Base-by-base conservation (phyloP, 2,888 invertebrate genomes). In the Megastigmus dorsalis region DNA sequence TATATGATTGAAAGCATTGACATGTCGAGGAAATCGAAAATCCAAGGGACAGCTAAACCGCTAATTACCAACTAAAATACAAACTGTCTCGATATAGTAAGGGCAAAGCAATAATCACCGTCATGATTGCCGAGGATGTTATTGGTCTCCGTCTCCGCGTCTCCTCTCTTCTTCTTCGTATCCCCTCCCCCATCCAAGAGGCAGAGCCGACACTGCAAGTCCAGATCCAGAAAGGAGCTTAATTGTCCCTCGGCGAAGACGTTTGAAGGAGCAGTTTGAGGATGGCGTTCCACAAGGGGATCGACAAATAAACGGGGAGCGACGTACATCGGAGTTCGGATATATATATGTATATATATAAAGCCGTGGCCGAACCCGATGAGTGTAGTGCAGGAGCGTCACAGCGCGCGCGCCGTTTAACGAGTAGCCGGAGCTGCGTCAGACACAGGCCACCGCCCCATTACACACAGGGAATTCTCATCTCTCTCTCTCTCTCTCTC, bases 391-490 rank as follows among this genome's bases (percentile, higher is more conserved):
- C n/a, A n/a, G n/a, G n/a, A n/a, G n/a, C n/a, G n/a, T n/a, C n/a
- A n/a, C n/a, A n/a, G 50, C 15, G 74, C 57, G 69, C 57, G 68
- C 28, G 79, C 77, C 79, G 79, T 82, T 82, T 81, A 83, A 82
- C 81, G 80, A 80, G 80, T 79, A 60, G 60, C 43, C 48, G 28
- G 26, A 41, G 55, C 67, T 38, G 38, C 74, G 80, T 80, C 81
- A 81, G 77, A 74, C 75, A 73, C 81, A 81, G 78, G 70, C 26
- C 54, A 50, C 57, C 74, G 71, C 76, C 79, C 80, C 79, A 63
- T 81, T 83, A 84, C 79, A 81, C 80, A 78, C 80, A 84, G 84
- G 83, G n/a, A 80, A 81, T 82, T 83, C 84, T 1, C 15, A 6
- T 6, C n/a, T 20, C 50, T 48, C n/a, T 33, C 36, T 38, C n/a